These are phyloP conservation scores for Astyanax mexicanus DNA, from an alignment of 2,797 vertebrate species.

Conservation along the genomic window DNA sequence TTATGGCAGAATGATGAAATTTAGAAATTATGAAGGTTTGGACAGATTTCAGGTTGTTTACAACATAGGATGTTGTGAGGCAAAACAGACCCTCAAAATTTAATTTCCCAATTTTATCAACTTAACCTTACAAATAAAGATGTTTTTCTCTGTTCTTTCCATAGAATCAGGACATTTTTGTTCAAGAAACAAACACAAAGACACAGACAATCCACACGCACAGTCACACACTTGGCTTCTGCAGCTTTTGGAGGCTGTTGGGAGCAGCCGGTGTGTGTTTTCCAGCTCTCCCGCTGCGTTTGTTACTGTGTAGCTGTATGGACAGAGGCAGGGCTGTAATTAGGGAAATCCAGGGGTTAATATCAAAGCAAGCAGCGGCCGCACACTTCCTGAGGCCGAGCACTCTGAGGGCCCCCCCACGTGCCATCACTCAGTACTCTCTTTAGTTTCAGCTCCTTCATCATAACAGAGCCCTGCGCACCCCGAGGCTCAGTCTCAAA, in stretches of 20 bases:
- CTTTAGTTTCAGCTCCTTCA: background rate
- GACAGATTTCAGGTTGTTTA: too few species aligned
- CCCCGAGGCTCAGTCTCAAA: background rate
- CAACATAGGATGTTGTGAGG: too few species aligned
- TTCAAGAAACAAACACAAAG: background rate
- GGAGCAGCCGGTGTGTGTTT: conserved; percentile 26
- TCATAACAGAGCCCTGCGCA: background rate
- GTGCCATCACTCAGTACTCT: conserved; percentile 2
- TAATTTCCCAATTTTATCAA: too few species aligned
- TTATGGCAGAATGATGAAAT: too few species aligned
- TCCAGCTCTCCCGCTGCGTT: conserved; percentile 41
- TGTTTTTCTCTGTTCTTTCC: background rate
- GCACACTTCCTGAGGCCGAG: conserved; percentile 9
- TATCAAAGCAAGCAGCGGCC: conserved; percentile 55
- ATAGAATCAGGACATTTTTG: background rate
- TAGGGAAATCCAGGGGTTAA: conserved; percentile 57
- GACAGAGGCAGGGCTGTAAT: conserved; percentile 54
- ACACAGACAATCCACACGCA: conserved; percentile 41
- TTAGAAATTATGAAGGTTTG: too few species aligned
- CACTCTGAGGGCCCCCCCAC: conserved; percentile 16
- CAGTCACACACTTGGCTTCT: conserved; percentile 30
- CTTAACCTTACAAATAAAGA: too few species aligned
- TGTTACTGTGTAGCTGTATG: conserved; percentile 50
- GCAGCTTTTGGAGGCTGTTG: conserved; percentile 3
- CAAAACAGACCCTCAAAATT: too few species aligned